A percentile compares a stretch with the other conserved stretches of the same genome.
Evolutionary conservation across 2,797 vertebrate genomes (phyloP).

Genomic region (Bovichtus diacanthus): DNA sequence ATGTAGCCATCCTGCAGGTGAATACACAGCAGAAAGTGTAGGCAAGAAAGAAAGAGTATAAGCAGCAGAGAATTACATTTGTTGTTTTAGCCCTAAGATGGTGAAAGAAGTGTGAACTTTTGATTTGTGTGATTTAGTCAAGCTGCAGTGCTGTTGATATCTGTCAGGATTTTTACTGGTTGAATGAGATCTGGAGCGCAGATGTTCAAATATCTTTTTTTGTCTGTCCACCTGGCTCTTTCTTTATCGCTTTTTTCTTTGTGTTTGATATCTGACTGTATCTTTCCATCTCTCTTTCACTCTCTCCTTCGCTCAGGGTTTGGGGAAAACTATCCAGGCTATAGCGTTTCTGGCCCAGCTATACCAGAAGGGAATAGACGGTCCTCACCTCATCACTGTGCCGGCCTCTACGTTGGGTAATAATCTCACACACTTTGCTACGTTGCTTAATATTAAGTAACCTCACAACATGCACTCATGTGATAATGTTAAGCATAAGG

Average conservation of each 20-base stretch:
- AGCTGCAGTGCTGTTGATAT: not conserved
- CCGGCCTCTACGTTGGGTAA: slow-evolving; percentile 97
- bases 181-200: not conserved
- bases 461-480: not conserved
- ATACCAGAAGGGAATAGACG: slow-evolving; percentile 88
- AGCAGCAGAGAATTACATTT: not conserved
- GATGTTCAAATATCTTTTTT: slow-evolving; percentile 18
- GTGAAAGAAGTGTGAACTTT: slow-evolving; percentile 9
- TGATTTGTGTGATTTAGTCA: not conserved
- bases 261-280: slow-evolving; percentile 11
- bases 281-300: not conserved
- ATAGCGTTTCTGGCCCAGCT: slow-evolving; percentile 95
- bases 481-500: not conserved
- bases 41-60: not conserved
- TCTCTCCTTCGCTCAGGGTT: slow-evolving; percentile 83
- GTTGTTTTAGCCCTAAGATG: slow-evolving; percentile 6
- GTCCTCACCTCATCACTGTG: slow-evolving; percentile 95
- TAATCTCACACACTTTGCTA: not conserved
- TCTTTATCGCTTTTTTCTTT: not conserved
- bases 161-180: not conserved
- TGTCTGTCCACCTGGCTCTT: not conserved
- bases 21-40: slow-evolving; percentile 12
- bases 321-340: slow-evolving; percentile 98
- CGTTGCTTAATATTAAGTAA: not conserved
- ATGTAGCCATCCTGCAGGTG: slow-evolving; percentile 9